phyloP scores from a whole-genome alignment of 2,113 vertebrate genomes.

The Sander lucioperca region DNA sequence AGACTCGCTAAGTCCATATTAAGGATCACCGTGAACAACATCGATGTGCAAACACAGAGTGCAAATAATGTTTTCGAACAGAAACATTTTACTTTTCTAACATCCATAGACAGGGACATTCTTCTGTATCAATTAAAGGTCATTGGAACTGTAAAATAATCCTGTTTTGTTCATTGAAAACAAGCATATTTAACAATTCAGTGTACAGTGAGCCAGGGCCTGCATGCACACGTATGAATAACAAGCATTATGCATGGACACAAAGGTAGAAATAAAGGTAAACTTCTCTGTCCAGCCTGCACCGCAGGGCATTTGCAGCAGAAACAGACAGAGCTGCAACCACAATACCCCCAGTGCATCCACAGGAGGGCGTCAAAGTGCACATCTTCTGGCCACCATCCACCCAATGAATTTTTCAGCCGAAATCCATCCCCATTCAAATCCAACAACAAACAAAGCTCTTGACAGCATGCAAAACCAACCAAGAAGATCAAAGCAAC shows the following conservation, averaged over 20 bases:
- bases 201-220: too few species aligned
- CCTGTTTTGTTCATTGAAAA: background rate
- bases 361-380: conserved; percentile 79
- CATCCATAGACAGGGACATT: background rate
- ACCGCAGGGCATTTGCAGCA: background rate
- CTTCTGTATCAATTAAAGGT: background rate
- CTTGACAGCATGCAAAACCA: background rate
- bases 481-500: background rate
- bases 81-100: background rate
- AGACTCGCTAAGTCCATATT: background rate
- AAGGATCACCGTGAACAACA: background rate
- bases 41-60: background rate
- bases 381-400: conserved; percentile 9
- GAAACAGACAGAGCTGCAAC: conserved; percentile 28
- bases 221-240: background rate
- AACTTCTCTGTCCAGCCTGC: background rate
- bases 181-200: background rate
- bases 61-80: background rate
- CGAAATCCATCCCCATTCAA: conserved; percentile 37
- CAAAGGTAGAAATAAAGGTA: conserved; percentile 10
- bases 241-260: background rate
- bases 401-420: conserved; percentile 23
- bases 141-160: background rate
- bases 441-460: conserved; percentile 59
- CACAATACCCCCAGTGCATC: conserved; percentile 2